Evolutionary conservation across 2,113 vertebrate genomes (phyloP).

Genomic region (Tachuris rubrigastra): DNA sequence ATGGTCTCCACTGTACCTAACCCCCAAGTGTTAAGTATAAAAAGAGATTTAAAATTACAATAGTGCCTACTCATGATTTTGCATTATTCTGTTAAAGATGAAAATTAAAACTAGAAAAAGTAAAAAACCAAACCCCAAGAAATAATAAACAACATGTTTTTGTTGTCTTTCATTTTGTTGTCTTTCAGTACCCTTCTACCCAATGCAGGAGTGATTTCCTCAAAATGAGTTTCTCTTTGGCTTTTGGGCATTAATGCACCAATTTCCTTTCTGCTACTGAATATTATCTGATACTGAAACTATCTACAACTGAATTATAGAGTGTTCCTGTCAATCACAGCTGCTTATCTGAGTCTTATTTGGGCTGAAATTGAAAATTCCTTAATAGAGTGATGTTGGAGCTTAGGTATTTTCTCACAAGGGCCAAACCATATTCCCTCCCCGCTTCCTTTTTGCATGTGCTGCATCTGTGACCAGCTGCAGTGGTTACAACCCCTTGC

Average conservation of each 20-base stretch:
- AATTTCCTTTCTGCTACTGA: not conserved
- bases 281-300: slow-evolving; percentile 17
- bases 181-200: not conserved
- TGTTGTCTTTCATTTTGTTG: not conserved
- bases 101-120: not conserved
- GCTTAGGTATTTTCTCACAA: not conserved
- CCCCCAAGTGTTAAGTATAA: not conserved
- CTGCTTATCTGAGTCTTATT: slow-evolving; percentile 23
- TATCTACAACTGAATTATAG: not conserved
- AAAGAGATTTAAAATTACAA: not conserved
- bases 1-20: not conserved
- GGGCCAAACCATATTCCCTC: fast-evolving
- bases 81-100: not conserved
- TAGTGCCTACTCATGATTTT: not conserved
- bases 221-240: not conserved
- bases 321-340: slow-evolving; percentile 35
- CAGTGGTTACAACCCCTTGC: not conserved
- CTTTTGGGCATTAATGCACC: not conserved
- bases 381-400: not conserved
- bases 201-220: not conserved
- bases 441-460: not conserved
- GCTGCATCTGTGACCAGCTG: not conserved
- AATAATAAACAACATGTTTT: not conserved
- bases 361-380: slow-evolving; percentile 33
- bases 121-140: not conserved